These are phyloP conservation scores for Antheraea mylitta DNA, from an alignment of 1,140 invertebrate species.

Conservation along the genomic window DNA sequence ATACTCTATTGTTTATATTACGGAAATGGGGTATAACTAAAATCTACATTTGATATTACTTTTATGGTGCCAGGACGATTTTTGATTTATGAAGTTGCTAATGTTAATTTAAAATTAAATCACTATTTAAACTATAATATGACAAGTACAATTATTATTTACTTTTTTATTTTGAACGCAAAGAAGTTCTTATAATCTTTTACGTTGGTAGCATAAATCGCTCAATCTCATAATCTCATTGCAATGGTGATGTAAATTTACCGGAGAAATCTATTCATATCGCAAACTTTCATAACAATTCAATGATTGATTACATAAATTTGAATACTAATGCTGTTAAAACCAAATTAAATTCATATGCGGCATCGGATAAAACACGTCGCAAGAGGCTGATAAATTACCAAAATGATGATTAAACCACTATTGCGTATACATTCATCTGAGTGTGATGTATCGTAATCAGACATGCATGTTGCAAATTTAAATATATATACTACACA, in stretches of 20 bases:
- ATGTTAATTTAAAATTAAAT: no score
- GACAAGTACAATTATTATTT: neutral
- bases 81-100: no score
- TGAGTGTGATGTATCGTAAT: conserved; percentile 34
- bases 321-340: conserved; percentile 72
- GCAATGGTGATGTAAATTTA: conserved; percentile 70
- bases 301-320: conserved; percentile 76
- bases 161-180: neutral
- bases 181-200: neutral
- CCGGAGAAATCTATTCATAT: conserved; percentile 70
- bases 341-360: conserved; percentile 71
- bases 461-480: conserved; percentile 28
- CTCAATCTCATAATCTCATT: conserved; percentile 39
- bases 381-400: conserved; percentile 68
- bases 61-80: no score
- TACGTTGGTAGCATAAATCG: neutral
- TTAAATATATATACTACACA: neutral
- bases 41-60: no score
- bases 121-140: neutral
- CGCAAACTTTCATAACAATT: conserved; percentile 75
- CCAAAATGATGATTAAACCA: conserved; percentile 67
- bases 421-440: conserved; percentile 37
- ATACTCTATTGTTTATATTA: no score
- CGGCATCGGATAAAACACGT: conserved; percentile 70
- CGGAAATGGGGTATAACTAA: no score